Conservation (phyloP, 2,113 vertebrate genomes). For the Motacilla tschutschensis region DNA sequence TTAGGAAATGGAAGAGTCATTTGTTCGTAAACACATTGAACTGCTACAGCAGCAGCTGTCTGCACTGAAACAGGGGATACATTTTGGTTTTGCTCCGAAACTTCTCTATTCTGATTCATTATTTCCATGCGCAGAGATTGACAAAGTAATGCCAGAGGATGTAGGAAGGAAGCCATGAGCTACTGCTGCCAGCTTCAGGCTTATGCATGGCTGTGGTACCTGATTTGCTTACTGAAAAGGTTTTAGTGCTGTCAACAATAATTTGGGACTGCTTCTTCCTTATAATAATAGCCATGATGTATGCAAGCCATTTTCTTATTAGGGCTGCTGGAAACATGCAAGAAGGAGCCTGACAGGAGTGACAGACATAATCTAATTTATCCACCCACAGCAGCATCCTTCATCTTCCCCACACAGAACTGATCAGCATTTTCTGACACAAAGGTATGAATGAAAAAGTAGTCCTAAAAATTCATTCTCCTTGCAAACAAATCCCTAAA, state of each 20-base stretch:
- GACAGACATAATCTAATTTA: neutral
- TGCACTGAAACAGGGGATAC: neutral
- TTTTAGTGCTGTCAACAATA: neutral
- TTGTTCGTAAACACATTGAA: neutral
- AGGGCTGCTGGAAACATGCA: rapidly evolving
- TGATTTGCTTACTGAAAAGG: neutral
- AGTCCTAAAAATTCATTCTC: neutral
- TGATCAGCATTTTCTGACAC: neutral
- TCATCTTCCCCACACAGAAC: neutral
- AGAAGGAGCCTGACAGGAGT: neutral
- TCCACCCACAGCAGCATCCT: neutral
- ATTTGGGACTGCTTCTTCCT: neutral
- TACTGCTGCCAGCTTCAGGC: neutral
- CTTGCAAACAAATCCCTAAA: neutral
- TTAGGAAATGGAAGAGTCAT: neutral
- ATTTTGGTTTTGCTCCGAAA: neutral
- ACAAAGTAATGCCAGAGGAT: neutral
- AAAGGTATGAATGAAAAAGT: neutral
- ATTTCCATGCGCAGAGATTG: neutral
- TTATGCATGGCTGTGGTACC: neutral
- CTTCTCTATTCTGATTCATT: neutral
- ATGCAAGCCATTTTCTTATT: neutral
- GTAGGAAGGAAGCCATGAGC: neutral
- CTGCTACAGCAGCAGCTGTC: neutral
- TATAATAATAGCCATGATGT: neutral